Evolutionary conservation across 2,113 vertebrate species (phyloP), one percentile per base, ranked within the genome.

Genomic region (Periophthalmodon schlosseri): DNA sequence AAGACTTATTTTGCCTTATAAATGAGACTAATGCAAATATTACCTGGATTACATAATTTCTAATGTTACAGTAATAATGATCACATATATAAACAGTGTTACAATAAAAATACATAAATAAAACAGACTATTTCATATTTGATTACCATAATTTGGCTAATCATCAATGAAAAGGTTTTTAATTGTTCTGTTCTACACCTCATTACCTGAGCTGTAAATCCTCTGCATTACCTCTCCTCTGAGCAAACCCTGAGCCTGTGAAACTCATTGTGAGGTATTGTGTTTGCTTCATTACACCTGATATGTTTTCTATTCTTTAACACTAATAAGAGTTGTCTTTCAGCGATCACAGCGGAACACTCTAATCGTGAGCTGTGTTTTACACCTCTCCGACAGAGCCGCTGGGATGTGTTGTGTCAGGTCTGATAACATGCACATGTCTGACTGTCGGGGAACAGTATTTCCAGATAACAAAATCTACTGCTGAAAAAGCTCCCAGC

Each of bases 341-440:
- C 50, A 67, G 74, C 70, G 72, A 66, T 85, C 74, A 23, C 60
- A 65, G 58, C 34, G 16, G 21, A 74, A 69, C 47, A 69, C 68
- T 73, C 72, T 69, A 68, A 81, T 84, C 63, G 21, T 6, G 20
- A 34, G 56, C 73, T 60, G 33, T 77, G 64, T 68, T 77, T 73
- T 75, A 74, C 71, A 75, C 75, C 47, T 76, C 57, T 23, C 47
- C 57, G 77, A 81, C 82, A 66, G 77, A 72, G 56, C 68, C 36
- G 56, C 14, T 72, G 64, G 79, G 73, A 63, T 66, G 70, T 70
- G 34, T 0, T 69, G 50, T 68, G 58, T 80, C 79, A 77, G 60
- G 63, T 70, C 69, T 82, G 72, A 86, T 84, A 67, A 52, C 68
- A 75, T 72, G 65, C 69, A 74, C 50, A 67, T 76, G 64, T 49